Conservation (phyloP, 2,797 vertebrate genomes). For the Cacajao melanocephalus region DNA sequence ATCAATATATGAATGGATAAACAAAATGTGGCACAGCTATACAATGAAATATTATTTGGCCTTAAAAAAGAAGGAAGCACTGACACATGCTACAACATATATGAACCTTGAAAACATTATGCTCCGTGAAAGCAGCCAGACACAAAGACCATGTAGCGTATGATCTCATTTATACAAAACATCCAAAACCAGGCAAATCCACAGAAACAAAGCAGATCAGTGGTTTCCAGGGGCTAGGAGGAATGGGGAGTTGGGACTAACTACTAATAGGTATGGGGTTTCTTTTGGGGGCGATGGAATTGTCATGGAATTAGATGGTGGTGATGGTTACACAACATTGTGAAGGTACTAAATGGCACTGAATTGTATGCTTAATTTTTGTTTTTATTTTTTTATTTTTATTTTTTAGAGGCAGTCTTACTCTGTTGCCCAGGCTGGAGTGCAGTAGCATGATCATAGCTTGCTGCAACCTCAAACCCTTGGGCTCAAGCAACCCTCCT, state of each 20-base stretch:
- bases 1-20: neutral
- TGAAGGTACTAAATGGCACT: neutral
- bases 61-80: neutral
- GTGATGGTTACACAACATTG: no score
- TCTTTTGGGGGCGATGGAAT: neutral
- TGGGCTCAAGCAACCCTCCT: neutral
- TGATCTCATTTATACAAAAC: neutral
- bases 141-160: neutral
- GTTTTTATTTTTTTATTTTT: neutral
- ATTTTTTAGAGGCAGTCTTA: neutral
- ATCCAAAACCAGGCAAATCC: neutral
- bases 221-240: neutral
- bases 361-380: neutral
- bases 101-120: neutral
- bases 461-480: neutral
- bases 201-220: neutral
- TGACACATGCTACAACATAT: fast-evolving
- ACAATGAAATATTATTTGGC: neutral
- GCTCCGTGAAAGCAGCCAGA: neutral
- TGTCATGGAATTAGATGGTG: neutral
- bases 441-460: neutral
- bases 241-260: neutral
- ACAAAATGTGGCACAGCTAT: neutral
- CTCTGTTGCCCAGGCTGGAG: neutral
- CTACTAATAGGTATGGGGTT: neutral